Base-by-base conservation (phyloP, 2,888 invertebrate genomes). In the Cantharis flavilabris region DNA sequence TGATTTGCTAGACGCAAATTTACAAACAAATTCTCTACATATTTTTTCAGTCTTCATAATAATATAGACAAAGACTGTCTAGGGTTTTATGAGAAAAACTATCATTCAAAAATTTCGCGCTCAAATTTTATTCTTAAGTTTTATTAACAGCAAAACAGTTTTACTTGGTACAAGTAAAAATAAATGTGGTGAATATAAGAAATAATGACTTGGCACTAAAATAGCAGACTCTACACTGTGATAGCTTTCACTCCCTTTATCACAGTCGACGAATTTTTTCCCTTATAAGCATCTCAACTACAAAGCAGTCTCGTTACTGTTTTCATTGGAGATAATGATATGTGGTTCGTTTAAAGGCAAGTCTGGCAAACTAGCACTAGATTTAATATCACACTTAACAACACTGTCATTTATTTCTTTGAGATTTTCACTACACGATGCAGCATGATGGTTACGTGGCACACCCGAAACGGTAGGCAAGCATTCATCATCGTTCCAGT, bases 351-450 rank as follows among this genome's bases (percentile, higher is more conserved):
- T 72, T 79, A 72, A 76, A 76, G 79, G 76, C 76, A 79, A 83
- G 83, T 65, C 88, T 11, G 91, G 91, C 80, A 90, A 88, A 83
- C 90, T 90, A 28, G 88, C 88, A 84, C 90, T 90, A 80, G 86
- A 80, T 23, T 88, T 82, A 81, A 90, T 84, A 65, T 82, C 82
- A 76, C 81, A 81, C 77, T 65, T 74, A 71, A 23, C 71, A 73
- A 20, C 70, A 72, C 75, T 76, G 20, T 23, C 20, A 69, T 64
- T 62, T 71, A 65, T 62, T 71, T 30, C 64, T 16, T 70, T 64
- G 62, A 76, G 72, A 49, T 49, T 49, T 23, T 71, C 71, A 70
- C 62, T 70, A 70, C 20, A 69, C 76, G 79, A 63, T 14, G 70
- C 71, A 69, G 26, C 76, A 62, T 0, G 69, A 28, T 20, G 30